Evolutionary conservation across 2,113 vertebrate species (phyloP).

Genomic region (Agelaius tricolor): DNA sequence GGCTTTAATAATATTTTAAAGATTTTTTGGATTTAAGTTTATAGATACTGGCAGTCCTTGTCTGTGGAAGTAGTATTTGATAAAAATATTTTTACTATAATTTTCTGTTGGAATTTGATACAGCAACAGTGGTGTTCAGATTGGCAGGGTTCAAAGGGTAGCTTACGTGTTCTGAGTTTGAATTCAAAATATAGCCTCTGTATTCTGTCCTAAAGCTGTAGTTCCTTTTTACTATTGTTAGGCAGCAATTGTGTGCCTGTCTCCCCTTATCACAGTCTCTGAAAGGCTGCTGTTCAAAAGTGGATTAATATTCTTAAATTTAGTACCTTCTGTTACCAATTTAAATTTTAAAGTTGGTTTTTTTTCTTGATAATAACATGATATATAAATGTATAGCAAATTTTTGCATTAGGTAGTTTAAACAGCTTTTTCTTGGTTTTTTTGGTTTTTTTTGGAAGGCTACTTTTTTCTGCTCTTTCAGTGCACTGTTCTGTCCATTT

Average conservation of each 20-base stretch:
- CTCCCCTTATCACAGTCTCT: background rate
- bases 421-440: background rate
- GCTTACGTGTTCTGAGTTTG: background rate
- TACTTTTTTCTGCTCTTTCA: background rate
- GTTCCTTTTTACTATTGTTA: slow-evolving; percentile 22
- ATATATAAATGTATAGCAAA: background rate
- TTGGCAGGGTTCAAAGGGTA: background rate
- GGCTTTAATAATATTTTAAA: background rate
- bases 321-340: background rate
- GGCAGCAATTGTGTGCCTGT: slow-evolving; percentile 7
- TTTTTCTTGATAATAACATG: background rate
- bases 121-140: background rate
- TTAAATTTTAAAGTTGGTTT: background rate
- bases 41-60: background rate
- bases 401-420: background rate
- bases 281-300: background rate
- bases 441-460: background rate
- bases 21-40: background rate
- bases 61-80: background rate
- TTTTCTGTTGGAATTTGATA: background rate
- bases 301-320: background rate
- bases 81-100: background rate
- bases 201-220: background rate
- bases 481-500: background rate
- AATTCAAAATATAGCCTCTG: background rate